Base-by-base conservation (phyloP, 2,888 invertebrate genomes). In the Dastarcus helophoroides region DNA sequence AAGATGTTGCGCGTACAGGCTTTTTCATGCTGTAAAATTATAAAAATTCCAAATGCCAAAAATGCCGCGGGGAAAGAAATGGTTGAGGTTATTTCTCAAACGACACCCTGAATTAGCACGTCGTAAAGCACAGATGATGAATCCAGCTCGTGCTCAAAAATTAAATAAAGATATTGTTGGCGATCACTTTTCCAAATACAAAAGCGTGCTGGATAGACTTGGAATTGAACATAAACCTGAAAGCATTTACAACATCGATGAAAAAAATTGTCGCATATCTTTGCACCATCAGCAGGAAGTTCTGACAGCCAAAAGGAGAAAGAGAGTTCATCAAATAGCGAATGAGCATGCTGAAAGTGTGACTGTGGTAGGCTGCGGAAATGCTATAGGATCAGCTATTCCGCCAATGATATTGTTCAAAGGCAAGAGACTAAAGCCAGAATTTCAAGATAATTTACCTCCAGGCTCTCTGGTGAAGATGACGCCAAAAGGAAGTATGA, bases 261-360 rank as follows among this genome's bases (percentile, higher is more conserved):
- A 51, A 34, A 52, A 50, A 26, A 46, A 43, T 3, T 47, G 48
- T 32, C 22, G 41, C 2, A 22, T 52, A 6, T 46, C 40, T 3
- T 13, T 53, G 2, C 50, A 53, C 28, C 38, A 52, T 17, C 35
- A 41, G 17, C 50, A 41, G 26, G 22, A 21, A 13, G 48, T 47
- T 16, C 26, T 47, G 12, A 43, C 47, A n/a, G 13, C 36, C 37
- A 48, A 43, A 44, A 49, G 50, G 11, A 28, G 9, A 8, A 46
- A 45, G 37, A 38, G 45, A 26, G 40, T 53, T 15, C 50, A 53
- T 32, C 23, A 48, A 7, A 31, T 51, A 4, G 44, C 41, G 5
- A 32, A 32, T 14, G 53, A 54, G 35, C 52, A 54, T 37, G 53
- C 40, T 12, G 51, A 52, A 41, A 54, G 46, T 35, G 46, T 47